Conservation (phyloP, 2,888 invertebrate species). For the Scrobipalpa atriplicella region DNA sequence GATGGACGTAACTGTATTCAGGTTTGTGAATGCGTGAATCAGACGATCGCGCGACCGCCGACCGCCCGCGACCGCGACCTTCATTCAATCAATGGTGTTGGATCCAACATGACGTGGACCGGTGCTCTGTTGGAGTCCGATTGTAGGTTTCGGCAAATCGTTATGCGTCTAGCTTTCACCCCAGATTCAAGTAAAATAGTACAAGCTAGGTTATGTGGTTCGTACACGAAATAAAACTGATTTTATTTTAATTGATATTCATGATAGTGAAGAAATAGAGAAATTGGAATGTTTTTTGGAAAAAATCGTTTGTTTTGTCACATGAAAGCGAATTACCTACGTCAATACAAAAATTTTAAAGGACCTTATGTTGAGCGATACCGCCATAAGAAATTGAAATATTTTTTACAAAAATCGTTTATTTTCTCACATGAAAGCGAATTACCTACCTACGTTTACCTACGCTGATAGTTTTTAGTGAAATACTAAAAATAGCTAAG, state of each 20-base stretch:
- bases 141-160: neutral
- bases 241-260: too few species aligned
- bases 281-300: too few species aligned
- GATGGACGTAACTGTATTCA: constrained; percentile 3
- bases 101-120: neutral
- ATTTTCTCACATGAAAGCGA: too few species aligned
- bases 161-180: neutral
- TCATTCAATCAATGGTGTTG: neutral
- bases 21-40: neutral
- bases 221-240: neutral
- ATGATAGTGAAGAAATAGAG: too few species aligned
- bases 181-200: too few species aligned
- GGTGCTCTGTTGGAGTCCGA: constrained; percentile 1
- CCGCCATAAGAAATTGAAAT: too few species aligned
- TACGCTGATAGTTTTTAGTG: too few species aligned
- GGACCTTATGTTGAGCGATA: neutral
- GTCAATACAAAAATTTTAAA: neutral
- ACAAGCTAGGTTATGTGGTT: neutral
- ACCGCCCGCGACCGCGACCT: constrained; percentile 9
- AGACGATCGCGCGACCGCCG: neutral
- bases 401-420: too few species aligned
- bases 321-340: neutral
- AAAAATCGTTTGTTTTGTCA: too few species aligned
- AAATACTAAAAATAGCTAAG: too few species aligned
- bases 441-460: too few species aligned